These are phyloP conservation scores for Mesitornis unicolor DNA, from an alignment of 2,113 vertebrate genomes.

Conservation along the genomic window DNA sequence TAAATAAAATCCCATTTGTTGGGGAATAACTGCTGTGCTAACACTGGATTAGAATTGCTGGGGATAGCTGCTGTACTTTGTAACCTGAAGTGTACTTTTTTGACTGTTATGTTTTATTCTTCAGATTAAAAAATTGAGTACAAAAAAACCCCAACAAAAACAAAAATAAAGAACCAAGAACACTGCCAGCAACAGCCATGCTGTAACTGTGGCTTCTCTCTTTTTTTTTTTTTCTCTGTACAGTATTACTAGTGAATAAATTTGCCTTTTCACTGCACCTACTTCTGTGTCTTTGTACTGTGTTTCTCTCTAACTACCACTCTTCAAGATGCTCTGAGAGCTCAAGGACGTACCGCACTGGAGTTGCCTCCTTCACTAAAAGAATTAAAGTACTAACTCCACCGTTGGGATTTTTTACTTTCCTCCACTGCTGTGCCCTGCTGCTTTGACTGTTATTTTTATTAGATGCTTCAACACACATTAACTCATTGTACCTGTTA, in stretches of 20 bases:
- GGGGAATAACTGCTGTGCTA: slow-evolving; percentile 75
- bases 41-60: slow-evolving; percentile 78
- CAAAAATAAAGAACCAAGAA: slow-evolving; percentile 55
- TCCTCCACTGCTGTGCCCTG: background rate
- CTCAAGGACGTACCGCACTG: background rate
- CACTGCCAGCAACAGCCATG: slow-evolving; percentile 81
- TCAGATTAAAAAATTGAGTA: slow-evolving; percentile 70
- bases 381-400: slow-evolving; percentile 44
- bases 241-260: slow-evolving; percentile 88
- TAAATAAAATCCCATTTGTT: slow-evolving; percentile 75
- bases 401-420: background rate
- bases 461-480: background rate
- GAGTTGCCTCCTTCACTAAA: slow-evolving; percentile 23
- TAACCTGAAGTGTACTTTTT: slow-evolving; percentile 86
- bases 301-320: slow-evolving; percentile 74
- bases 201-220: slow-evolving; percentile 83
- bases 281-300: slow-evolving; percentile 79
- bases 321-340: slow-evolving; percentile 6
- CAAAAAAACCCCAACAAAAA: background rate
- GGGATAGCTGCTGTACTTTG: slow-evolving; percentile 85
- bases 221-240: slow-evolving; percentile 82
- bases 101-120: slow-evolving; percentile 77
- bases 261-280: slow-evolving; percentile 83
- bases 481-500: background rate
- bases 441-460: background rate